Conservation (phyloP, 2,888 invertebrate species). For the Hydrotaea cyrtoneurina region DNA sequence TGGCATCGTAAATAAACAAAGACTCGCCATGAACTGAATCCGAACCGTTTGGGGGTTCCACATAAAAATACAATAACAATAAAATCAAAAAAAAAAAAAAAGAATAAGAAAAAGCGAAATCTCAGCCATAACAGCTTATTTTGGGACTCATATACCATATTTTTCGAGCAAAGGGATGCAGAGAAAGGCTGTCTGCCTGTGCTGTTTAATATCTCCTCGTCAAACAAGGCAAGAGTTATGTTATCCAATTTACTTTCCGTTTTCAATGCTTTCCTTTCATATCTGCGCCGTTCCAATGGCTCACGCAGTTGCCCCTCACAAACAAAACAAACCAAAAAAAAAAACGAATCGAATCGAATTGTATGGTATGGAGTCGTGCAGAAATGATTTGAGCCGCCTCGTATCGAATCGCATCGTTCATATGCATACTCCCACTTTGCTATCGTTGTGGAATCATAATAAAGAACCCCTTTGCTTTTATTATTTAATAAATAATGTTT, state of each 20-base stretch:
- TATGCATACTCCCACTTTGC: background rate
- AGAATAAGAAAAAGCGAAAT: conserved; percentile 35
- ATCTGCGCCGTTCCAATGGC: background rate
- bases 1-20: conserved; percentile 54
- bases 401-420: background rate
- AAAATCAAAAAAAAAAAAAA: conserved; percentile 23
- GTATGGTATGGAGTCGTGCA: too few relatives aligned
- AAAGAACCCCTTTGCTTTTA: conserved; percentile 45
- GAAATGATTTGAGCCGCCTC: too few relatives aligned
- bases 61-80: conserved; percentile 36
- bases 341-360: background rate
- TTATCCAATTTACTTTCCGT: conserved; percentile 51
- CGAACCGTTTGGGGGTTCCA: background rate
- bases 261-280: background rate
- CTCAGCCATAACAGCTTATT: conserved; percentile 22
- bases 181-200: background rate
- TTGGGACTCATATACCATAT: background rate
- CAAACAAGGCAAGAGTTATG: conserved; percentile 58
- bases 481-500: conserved; percentile 58
- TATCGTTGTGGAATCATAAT: conserved; percentile 27
- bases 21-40: background rate
- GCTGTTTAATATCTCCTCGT: conserved; percentile 10
- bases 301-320: background rate
- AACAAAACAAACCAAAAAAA: too few relatives aligned
- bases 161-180: too few relatives aligned